Percentiles rank a stretch among this genome's conserved stretches.
These are phyloP conservation scores for Drosophila sechellia DNA, from an alignment of 1,140 invertebrate genomes.

Conservation along the genomic window DNA sequence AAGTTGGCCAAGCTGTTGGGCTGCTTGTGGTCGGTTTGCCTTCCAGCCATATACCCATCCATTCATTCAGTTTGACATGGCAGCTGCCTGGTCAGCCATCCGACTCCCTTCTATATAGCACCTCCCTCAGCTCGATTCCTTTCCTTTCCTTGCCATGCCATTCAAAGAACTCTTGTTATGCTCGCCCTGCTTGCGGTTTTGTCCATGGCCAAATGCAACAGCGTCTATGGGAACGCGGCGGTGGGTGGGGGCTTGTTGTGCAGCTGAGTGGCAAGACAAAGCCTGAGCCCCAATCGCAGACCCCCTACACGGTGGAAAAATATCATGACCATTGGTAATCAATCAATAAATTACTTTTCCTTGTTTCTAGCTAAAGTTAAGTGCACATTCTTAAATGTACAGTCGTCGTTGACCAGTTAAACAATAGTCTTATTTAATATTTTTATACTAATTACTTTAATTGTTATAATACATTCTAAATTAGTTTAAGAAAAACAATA, in stretches of 20 bases:
- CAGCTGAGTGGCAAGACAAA: constrained; percentile 42
- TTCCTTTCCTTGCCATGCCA: constrained; percentile 6
- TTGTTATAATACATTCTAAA: no score
- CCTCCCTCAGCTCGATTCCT: constrained; percentile 5
- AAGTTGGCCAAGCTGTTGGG: constrained; percentile 54
- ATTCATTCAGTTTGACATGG: constrained; percentile 74
- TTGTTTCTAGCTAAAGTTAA: no score
- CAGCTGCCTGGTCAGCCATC: constrained; percentile 59
- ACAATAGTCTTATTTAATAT: no score
- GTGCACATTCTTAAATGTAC: no score
- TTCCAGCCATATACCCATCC: constrained; percentile 44
- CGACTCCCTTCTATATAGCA: not conserved
- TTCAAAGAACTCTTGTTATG: constrained; percentile 58
- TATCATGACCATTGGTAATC: not conserved
- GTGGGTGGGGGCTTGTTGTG: constrained; percentile 7
- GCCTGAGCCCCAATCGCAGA: not conserved
- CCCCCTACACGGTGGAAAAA: constrained; percentile 7
- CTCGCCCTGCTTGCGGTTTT: constrained; percentile 51
- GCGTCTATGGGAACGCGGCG: constrained; percentile 31
- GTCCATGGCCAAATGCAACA: constrained; percentile 63
- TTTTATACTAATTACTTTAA: no score
- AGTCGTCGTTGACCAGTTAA: no score
- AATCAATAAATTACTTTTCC: not conserved
- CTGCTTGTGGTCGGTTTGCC: constrained; percentile 62
- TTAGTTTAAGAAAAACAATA: no score